Percentiles rank a stretch among this genome's conserved stretches.
Evolutionary conservation across 2,888 invertebrate genomes (phyloP).

Genomic region (Pomacea canaliculata): DNA sequence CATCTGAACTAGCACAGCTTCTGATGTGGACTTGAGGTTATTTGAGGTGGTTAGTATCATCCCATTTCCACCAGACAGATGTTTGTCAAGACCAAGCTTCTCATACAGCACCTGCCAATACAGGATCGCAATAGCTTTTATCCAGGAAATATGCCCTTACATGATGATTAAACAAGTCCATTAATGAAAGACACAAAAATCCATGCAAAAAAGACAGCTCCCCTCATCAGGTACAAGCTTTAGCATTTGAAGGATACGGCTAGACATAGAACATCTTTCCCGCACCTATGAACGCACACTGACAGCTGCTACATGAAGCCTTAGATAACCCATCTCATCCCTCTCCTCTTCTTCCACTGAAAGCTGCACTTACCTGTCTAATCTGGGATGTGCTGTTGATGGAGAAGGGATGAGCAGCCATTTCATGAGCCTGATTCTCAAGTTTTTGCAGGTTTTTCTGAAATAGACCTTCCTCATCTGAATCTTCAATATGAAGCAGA

Average conservation of each 20-base stretch:
- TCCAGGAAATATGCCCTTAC: no score
- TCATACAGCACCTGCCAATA: constrained; percentile 60
- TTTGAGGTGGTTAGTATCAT: constrained; percentile 55
- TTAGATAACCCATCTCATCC: no score
- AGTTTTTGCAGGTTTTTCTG: constrained; percentile 76
- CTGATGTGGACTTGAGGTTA: constrained; percentile 62
- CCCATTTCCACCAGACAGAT: constrained; percentile 45
- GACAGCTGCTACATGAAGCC: no score
- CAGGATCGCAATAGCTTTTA: no score
- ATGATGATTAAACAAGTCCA: no score
- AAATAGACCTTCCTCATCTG: background rate
- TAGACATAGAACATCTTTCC: no score
- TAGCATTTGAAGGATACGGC: no score
- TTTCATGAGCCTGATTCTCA: constrained; percentile 80
- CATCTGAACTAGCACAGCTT: constrained; percentile 57
- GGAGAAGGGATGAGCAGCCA: constrained; percentile 85
- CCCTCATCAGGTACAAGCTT: no score
- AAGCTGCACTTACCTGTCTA: constrained; percentile 48
- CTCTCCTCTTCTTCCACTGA: no score
- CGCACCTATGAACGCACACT: no score
- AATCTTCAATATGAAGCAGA: background rate
- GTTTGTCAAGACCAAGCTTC: constrained; percentile 57
- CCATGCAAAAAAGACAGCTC: no score
- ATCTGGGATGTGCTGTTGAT: constrained; percentile 68
- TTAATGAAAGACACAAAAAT: no score